Evolutionary conservation across 2,113 vertebrate species (phyloP), one percentile per base, ranked within the genome.

Genomic region (Ctenomys sociabilis): DNA sequence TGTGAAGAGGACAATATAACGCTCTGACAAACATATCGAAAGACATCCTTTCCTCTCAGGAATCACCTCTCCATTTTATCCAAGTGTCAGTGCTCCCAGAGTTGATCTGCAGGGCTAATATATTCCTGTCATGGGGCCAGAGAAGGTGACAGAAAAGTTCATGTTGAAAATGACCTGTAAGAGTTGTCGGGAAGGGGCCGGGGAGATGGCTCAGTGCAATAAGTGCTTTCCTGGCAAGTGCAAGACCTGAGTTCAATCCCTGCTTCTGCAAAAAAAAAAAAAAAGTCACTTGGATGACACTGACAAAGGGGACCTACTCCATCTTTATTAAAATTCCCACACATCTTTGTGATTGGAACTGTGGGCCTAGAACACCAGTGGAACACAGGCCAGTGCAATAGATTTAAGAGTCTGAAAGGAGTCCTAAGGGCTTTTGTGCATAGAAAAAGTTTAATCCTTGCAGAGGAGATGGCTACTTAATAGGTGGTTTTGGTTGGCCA

Each of bases 51-150:
- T 32, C 54, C 70, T 63, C 54, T 80, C 37, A 63, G 17, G 7
- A 35, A 81, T 24, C 30, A 57, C 8, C 6, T 92, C 19, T 80
- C 30, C 28, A 40, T 59, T 72, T 64, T 89, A 80, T 57, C 52
- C 80, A 52, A 61, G 78, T 45, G 85, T 80, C 63, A 80, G 26
- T 28, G 40, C 28, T 96, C 52, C 70, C 40, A 37, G 82, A 32
- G 54, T 64, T 92, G 35, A 88, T 88, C 89, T 59, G 73, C 85
- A 85, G 72, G 30, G 72, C 64, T 89, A 81, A 73, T 94, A 73
- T 66, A 72, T 57, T 59, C 21, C 4, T 82, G 40, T 40, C 59
- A 35, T 66, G 57, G 19, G 35, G 8, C 64, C 45, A 70, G 28
- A 63, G 13, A 72, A 57, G 35, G 54, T 82, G 73, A 68, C 82